Evolutionary conservation across 2,113 vertebrate genomes (phyloP), one percentile per base, ranked within the genome.

Genomic region (Ptilonorhynchus violaceus): DNA sequence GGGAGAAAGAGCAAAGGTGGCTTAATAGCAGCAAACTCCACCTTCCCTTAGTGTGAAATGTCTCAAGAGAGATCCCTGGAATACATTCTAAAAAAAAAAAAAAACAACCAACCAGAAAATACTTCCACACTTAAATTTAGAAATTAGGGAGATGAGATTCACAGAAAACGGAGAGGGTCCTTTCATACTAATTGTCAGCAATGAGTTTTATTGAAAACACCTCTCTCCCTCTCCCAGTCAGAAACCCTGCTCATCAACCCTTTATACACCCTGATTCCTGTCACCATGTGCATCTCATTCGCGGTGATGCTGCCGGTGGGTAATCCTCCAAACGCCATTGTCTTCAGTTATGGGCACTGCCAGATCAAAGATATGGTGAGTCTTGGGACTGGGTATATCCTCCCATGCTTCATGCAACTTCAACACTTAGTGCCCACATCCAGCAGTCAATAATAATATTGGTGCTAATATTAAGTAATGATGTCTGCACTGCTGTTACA

Each of bases 231-330:
- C 62, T 83, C 95, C 79, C 95, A 99, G 99, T 99, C 99, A 1
- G 99, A 99, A 98, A 99, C 99, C 4, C 97, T 99, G 93, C 98
- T 97, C 62, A 99, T 99, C 92, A 99, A 99, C 96, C 99, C 99
- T 11, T 98, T 99, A 72, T 99, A 99, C 96, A 99, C 99, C 20
- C 98, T 99, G 95, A 99, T 99, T 97, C 99, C 99, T 4, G 98
- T 99, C 97, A 99, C 99, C 94, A 99, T 99, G 99, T 99, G 99
- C 41, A 99, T 99, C 97, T 99, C 99, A 33, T 99, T 99, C 24
- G 99, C 99, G 33, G 99, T 99, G 97, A 99, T 99, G 99, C 98
- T 99, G 95, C 99, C 99, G 6, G 99, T 99, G 92, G 99, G 99
- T 79, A 99, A 99, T 94, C 99, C 99, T 50, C 99, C 99, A 89